Conservation (phyloP, 2,797 vertebrate genomes). For the Dermochelys coriacea region DNA sequence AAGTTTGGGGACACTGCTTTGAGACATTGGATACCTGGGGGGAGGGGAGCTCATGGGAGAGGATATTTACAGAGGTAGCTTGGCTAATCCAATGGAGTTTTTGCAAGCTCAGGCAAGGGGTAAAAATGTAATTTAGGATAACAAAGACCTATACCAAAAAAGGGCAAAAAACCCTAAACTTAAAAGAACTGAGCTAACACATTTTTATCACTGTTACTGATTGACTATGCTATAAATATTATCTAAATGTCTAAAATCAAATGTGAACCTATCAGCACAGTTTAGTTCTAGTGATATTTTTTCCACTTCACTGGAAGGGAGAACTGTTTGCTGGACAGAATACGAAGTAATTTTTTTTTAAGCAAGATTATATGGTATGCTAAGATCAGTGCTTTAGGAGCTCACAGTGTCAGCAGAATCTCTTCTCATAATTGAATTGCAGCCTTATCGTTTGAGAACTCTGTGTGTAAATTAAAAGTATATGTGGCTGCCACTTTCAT, state of each 20-base stretch:
- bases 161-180: not conserved
- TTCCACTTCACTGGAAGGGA: not conserved
- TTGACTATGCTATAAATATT: too few species aligned
- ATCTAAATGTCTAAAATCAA: not conserved
- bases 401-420: slow-evolving; percentile 15
- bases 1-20: not conserved
- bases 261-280: not conserved
- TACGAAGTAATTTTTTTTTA: not conserved
- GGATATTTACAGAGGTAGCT: not conserved
- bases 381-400: not conserved
- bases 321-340: not conserved
- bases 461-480: not conserved
- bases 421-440: not conserved
- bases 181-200: not conserved
- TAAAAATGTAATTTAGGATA: rapidly evolving
- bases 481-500: not conserved
- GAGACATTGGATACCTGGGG: not conserved
- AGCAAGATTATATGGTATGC: not conserved
- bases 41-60: not conserved
- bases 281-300: not conserved
- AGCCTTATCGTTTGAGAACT: slow-evolving; percentile 2
- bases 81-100: not conserved
- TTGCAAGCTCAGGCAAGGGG: not conserved
- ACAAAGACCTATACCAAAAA: not conserved
- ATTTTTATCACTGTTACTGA: not conserved